phyloP scores from a whole-genome alignment of 1,140 invertebrate genomes.

The Plutomurus gul region DNA sequence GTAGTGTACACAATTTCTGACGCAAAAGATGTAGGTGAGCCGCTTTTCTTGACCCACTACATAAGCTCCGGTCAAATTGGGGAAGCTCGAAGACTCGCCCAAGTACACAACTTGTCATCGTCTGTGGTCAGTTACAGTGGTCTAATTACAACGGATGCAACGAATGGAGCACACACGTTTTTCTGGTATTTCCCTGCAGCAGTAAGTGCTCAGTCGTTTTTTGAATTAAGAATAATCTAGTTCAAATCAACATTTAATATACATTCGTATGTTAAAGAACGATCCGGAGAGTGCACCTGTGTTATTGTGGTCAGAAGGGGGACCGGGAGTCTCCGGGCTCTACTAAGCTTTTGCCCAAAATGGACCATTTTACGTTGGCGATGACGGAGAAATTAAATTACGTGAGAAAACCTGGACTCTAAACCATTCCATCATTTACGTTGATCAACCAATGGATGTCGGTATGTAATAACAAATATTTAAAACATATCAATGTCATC shows the following conservation, averaged over 20 bases:
- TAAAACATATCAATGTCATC: not conserved
- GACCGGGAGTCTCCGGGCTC: constrained; percentile 61
- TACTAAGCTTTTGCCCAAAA: constrained; percentile 63
- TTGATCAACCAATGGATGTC: constrained; percentile 4
- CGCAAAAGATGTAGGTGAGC: too few relatives aligned
- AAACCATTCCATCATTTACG: constrained; percentile 59
- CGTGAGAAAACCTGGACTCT: constrained; percentile 59
- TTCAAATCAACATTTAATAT: not conserved
- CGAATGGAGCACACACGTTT: not conserved
- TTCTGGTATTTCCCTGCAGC: not conserved
- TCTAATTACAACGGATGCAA: not conserved
- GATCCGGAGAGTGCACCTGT: constrained; percentile 56
- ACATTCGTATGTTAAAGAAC: constrained; percentile 42
- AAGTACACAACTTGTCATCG: not conserved
- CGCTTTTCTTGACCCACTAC: not conserved
- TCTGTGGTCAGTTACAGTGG: not conserved
- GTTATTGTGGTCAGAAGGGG: constrained; percentile 63
- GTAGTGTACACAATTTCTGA: too few relatives aligned
- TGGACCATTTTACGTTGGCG: constrained; percentile 56
- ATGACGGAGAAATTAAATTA: constrained; percentile 60
- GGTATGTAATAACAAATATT: not conserved
- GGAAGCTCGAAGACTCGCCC: not conserved
- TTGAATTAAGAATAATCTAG: not conserved
- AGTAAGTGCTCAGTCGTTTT: not conserved
- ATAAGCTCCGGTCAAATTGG: not conserved